phyloP scores from a whole-genome alignment of 2,113 vertebrate genomes.

The Stictonetta naevosa region DNA sequence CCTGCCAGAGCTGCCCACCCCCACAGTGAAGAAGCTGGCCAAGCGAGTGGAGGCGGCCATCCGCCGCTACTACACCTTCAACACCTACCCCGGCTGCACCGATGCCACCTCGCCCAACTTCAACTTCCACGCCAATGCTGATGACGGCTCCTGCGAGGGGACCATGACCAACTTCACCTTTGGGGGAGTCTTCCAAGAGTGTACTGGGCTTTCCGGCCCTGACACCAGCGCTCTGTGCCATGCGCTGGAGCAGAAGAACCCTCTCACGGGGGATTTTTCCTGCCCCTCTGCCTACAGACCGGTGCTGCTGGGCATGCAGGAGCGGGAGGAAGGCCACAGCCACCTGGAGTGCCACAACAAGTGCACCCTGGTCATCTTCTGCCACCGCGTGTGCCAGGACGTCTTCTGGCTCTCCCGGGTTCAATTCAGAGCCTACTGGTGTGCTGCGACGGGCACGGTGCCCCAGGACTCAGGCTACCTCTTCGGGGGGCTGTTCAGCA shows the following conservation, averaged over 20 bases:
- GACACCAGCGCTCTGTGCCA: constrained; percentile 73
- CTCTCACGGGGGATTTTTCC: constrained; percentile 79
- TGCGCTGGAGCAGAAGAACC: constrained; percentile 83
- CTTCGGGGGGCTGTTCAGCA: constrained; percentile 88
- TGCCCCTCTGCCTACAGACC: constrained; percentile 77
- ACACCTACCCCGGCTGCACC: constrained; percentile 87
- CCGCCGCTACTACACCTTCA: constrained; percentile 85
- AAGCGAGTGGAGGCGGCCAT: constrained; percentile 74
- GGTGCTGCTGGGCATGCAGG: constrained; percentile 78
- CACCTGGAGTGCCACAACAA: constrained; percentile 73
- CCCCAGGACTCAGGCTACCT: constrained; percentile 77
- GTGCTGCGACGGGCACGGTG: not conserved
- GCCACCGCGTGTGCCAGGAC: constrained; percentile 76
- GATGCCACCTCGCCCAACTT: constrained; percentile 82
- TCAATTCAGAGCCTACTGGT: constrained; percentile 85
- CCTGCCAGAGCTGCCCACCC: constrained; percentile 83
- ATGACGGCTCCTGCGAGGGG: constrained; percentile 85
- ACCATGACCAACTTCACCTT: constrained; percentile 86
- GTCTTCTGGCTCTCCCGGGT: constrained; percentile 77
- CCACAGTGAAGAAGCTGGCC: constrained; percentile 80
- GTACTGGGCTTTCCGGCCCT: constrained; percentile 6
- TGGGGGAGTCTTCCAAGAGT: constrained; percentile 87
- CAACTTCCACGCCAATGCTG: constrained; percentile 89
- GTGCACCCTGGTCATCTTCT: constrained; percentile 68
- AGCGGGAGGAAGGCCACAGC: constrained; percentile 81